Evolutionary conservation across 2,888 invertebrate genomes (phyloP).

Genomic region (Temnothorax unifasciatus): DNA sequence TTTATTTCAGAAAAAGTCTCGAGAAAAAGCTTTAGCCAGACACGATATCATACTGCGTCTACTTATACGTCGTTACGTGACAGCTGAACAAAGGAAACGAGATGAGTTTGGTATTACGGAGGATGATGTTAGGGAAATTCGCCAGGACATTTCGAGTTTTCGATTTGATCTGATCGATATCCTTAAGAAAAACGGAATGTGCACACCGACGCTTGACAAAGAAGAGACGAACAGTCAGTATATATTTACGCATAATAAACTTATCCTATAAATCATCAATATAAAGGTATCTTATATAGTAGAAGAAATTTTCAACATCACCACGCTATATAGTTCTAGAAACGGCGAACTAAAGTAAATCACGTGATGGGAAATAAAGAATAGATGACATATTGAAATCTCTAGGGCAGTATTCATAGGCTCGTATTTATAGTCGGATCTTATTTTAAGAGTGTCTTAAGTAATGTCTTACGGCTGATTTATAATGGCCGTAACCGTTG

Average conservation of each 20-base stretch:
- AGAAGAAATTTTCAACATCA: neutral
- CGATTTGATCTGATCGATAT: conserved; percentile 97
- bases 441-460: no score
- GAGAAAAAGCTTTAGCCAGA: conserved; percentile 90
- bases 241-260: conserved; percentile 25
- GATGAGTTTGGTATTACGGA: conserved; percentile 97
- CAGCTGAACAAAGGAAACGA: conserved; percentile 94
- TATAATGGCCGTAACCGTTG: no score
- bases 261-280: neutral
- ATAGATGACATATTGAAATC: neutral
- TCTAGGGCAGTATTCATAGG: neutral
- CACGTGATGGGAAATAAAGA: neutral
- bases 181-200: conserved; percentile 95
- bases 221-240: conserved; percentile 87
- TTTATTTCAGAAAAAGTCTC: conserved; percentile 89
- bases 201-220: conserved; percentile 91
- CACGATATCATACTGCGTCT: conserved; percentile 96
- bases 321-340: neutral
- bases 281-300: neutral
- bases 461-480: no score
- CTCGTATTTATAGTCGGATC: no score
- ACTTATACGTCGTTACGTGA: conserved; percentile 96
- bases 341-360: neutral
- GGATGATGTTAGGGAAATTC: conserved; percentile 99
- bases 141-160: conserved; percentile 98